Percentiles rank a stretch among this genome's conserved stretches.
phyloP scores from a whole-genome alignment of 1,140 invertebrate species.

The Drosophila elegans region DNA sequence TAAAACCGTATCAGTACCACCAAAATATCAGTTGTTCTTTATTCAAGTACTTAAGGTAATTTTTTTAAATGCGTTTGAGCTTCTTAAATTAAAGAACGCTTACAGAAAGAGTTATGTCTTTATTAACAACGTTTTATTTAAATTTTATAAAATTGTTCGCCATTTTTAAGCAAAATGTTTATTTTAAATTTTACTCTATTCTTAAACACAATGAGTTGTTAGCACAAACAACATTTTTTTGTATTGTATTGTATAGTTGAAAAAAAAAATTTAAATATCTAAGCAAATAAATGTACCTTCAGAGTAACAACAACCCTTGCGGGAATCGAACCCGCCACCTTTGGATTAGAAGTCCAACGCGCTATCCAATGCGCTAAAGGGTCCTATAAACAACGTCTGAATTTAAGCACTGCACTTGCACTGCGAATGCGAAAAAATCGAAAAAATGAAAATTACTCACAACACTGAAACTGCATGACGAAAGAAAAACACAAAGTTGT shows the following conservation, averaged over 20 bases:
- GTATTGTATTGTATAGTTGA: too few relatives aligned
- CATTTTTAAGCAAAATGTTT: too few relatives aligned
- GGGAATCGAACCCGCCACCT: constrained; percentile 88
- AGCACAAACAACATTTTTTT: too few relatives aligned
- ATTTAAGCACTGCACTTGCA: background rate
- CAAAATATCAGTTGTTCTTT: background rate
- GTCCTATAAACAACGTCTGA: constrained; percentile 17
- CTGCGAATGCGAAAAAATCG: constrained; percentile 2
- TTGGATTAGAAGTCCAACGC: constrained; percentile 88
- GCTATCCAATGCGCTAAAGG: constrained; percentile 87
- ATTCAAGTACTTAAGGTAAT: background rate
- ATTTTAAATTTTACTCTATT: too few relatives aligned
- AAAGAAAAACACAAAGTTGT: constrained; percentile 1
- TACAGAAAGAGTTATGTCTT: too few relatives aligned
- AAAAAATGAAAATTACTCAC: constrained; percentile 8
- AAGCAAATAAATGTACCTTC: background rate
- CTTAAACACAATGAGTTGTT: too few relatives aligned
- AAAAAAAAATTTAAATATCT: background rate
- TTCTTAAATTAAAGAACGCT: too few relatives aligned
- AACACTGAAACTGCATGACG: constrained; percentile 3
- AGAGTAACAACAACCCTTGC: constrained; percentile 86
- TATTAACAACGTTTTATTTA: too few relatives aligned
- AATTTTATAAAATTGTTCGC: too few relatives aligned
- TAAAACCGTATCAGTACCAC: too few relatives aligned
- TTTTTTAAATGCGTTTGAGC: too few relatives aligned